These are phyloP conservation scores for Alentia gelatinosa DNA, from an alignment of 2,888 invertebrate species.

Conservation along the genomic window DNA sequence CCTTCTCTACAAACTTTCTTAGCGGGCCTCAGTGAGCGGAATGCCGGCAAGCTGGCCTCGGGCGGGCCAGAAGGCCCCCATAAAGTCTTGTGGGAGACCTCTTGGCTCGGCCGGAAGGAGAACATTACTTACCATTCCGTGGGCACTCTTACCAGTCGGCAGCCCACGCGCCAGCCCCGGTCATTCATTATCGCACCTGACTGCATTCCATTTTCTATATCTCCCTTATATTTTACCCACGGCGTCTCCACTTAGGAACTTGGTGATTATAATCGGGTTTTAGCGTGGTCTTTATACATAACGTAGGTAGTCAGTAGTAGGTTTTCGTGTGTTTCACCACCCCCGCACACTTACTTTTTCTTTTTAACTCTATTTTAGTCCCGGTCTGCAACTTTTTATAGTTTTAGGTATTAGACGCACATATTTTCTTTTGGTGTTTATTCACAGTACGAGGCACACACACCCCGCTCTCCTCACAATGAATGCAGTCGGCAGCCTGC, in stretches of 20 bases:
- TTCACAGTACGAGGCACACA: no score
- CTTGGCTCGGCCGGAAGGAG: neutral
- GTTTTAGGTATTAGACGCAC: neutral
- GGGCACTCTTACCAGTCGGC: neutral
- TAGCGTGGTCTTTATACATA: neutral
- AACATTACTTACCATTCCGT: neutral
- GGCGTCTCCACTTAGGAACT: neutral
- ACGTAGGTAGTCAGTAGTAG: neutral
- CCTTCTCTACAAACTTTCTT: neutral
- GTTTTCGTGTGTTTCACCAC: neutral
- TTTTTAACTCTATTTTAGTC: no score
- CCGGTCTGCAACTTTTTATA: neutral
- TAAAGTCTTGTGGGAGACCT: neutral
- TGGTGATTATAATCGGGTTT: neutral
- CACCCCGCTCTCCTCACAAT: neutral
- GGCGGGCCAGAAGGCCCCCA: neutral
- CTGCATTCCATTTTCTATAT: neutral
- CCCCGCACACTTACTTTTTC: no score
- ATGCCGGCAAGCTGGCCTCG: neutral
- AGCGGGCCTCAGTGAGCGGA: neutral
- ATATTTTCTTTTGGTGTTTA: neutral
- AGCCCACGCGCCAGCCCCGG: neutral
- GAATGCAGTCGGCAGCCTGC: neutral
- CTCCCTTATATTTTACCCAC: neutral
- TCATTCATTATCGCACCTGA: neutral